Conservation (phyloP, 2,888 invertebrate genomes). For the Caenorhabditis sinica region DNA sequence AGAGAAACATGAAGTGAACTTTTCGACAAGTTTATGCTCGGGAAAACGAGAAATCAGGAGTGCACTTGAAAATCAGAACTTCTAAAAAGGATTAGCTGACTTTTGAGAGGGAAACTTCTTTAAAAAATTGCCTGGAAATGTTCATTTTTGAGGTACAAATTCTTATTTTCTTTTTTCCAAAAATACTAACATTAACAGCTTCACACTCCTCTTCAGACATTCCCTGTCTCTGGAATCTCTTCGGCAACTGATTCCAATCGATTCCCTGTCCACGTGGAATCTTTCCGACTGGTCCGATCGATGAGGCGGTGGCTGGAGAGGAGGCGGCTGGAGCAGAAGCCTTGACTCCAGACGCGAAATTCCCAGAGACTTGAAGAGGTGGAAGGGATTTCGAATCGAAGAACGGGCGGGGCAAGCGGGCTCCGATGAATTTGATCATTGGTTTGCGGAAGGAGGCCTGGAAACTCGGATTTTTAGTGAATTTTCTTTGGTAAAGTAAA, state of each 20-base stretch:
- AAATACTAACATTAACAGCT: constrained; percentile 78
- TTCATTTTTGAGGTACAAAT: too few relatives aligned
- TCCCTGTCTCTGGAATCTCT: constrained; percentile 73
- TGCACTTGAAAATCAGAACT: too few relatives aligned
- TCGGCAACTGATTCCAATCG: constrained; percentile 73
- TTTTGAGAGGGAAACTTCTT: too few relatives aligned
- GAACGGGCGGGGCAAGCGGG: constrained; percentile 80
- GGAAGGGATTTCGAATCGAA: constrained; percentile 68
- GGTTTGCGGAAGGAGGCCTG: constrained; percentile 75
- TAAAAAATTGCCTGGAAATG: too few relatives aligned
- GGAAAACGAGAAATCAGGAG: too few relatives aligned
- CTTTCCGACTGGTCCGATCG: constrained; percentile 78
- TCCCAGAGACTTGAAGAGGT: constrained; percentile 64
- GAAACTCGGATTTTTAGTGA: background rate
- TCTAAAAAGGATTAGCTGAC: too few relatives aligned
- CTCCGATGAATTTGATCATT: constrained; percentile 82
- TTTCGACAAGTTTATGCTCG: too few relatives aligned
- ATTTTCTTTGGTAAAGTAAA: too few relatives aligned
- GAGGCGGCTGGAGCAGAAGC: constrained; percentile 27
- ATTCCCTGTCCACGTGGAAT: constrained; percentile 77
- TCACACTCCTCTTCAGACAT: constrained; percentile 80
- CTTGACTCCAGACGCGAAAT: constrained; percentile 33
- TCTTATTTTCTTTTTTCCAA: background rate
- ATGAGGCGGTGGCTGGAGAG: constrained; percentile 62
- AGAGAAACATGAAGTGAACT: too few relatives aligned